Evolutionary conservation across 2,888 invertebrate species (phyloP).

Genomic region (Apocheima hispidaria): DNA sequence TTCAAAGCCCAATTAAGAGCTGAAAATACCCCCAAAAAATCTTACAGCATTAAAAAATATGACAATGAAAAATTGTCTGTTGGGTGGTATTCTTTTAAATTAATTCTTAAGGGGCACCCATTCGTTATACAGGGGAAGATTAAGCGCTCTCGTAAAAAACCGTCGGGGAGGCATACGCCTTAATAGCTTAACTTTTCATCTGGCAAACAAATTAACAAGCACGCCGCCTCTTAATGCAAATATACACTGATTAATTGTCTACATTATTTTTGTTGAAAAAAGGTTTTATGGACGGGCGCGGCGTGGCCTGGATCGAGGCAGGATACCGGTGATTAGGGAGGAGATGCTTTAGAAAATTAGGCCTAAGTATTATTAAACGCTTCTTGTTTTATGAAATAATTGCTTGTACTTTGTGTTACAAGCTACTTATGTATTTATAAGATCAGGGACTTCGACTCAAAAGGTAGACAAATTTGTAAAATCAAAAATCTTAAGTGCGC

Average conservation of each 20-base stretch:
- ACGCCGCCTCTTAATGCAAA: conserved; percentile 66
- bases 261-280: conserved; percentile 56
- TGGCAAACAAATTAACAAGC: conserved; percentile 79
- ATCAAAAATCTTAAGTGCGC: no score
- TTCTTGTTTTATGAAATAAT: background rate
- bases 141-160: conserved; percentile 68
- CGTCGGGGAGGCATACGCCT: conserved; percentile 63
- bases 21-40: conserved; percentile 52
- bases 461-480: no score
- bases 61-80: conserved; percentile 70
- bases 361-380: background rate
- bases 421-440: no score
- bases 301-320: conserved; percentile 15
- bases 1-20: conserved; percentile 70
- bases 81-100: conserved; percentile 61
- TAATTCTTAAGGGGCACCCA: conserved; percentile 75
- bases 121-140: conserved; percentile 62
- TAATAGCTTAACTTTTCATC: conserved; percentile 86
- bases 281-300: conserved; percentile 28
- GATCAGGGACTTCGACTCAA: no score
- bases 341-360: background rate
- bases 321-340: conserved; percentile 16
- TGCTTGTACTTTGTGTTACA: background rate
- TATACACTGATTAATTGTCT: conserved; percentile 74
- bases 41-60: conserved; percentile 49